Evolutionary conservation across 2,888 invertebrate genomes (phyloP), one percentile per base, ranked within the genome.

Genomic region (Caenorhabditis doughertyi): DNA sequence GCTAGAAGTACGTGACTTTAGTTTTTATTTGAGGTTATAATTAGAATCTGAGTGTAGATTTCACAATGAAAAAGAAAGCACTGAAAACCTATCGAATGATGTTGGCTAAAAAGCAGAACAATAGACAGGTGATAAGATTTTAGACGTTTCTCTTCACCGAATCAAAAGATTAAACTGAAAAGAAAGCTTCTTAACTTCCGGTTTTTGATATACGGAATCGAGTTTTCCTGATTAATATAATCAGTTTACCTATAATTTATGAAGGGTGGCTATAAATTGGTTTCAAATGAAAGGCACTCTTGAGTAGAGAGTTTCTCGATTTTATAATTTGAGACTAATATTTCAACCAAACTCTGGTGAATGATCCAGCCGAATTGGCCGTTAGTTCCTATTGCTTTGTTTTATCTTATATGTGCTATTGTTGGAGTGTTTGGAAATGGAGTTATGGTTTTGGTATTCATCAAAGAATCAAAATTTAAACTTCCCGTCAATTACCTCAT

Each of bases 351-450:
- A 8, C 13, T 39, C 32, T 18, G 4, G 1, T 2, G 11, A n/a
- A 67, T 67, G 53, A 53, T 51, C 9, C 35, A 25, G 0, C 25
- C 53, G 1, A 47, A 44, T 18, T 71, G 27, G 49, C 29, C 72
- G 0, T 23, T 62, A 13, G 42, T 82, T 9, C 84, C 84, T 0
- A 71, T 84, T 32, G 79, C 80, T 7, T 55, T 84, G 27, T 80
- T 82, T 58, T 82, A 82, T 29, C 49, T 80, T 4, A 16, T 82
- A 1, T 81, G 82, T 29, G 76, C 82, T 16, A 53, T 80, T 16
- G 25, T 84, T 4, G 79, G 82, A 21, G 47, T 84, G 2, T 64
- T 80, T 42, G 82, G 84, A 9, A 84, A 84, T 53, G 49, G 39
- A 2, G 44, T 84, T 2, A 79, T 84, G 74, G 47, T 84, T 7